These are phyloP conservation scores for Gnathonemus longibarbis DNA, from an alignment of 2,113 vertebrate species.

Conservation along the genomic window DNA sequence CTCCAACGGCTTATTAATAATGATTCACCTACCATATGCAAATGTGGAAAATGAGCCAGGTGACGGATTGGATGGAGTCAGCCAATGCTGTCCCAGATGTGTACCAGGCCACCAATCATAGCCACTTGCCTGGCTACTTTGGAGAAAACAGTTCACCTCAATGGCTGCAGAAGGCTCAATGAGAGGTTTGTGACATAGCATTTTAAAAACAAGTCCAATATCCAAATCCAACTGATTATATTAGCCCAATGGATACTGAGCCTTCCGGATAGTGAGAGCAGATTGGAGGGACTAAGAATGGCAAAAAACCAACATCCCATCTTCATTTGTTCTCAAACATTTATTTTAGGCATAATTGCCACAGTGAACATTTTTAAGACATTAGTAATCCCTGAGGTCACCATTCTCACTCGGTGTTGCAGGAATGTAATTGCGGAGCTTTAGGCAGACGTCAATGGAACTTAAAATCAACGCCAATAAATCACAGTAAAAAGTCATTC, in stretches of 20 bases:
- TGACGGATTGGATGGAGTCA: neutral
- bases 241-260: neutral
- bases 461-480: slow-evolving; percentile 54
- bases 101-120: neutral
- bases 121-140: neutral
- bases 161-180: neutral
- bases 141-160: neutral
- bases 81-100: neutral
- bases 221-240: neutral
- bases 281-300: neutral
- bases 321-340: slow-evolving; percentile 14
- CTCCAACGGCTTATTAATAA: neutral
- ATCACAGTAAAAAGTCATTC: slow-evolving; percentile 53
- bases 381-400: slow-evolving; percentile 37
- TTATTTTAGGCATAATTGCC: slow-evolving; percentile 26
- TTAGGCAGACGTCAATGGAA: slow-evolving; percentile 43
- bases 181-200: neutral
- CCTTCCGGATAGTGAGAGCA: neutral
- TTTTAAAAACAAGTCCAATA: neutral
- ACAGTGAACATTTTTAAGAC: slow-evolving; percentile 33
- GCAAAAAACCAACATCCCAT: neutral
- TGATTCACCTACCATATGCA: neutral
- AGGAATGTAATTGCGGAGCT: slow-evolving; percentile 53
- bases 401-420: slow-evolving; percentile 35
- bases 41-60: neutral